phyloP scores from a whole-genome alignment of 2,888 invertebrate genomes.

The Caenorhabditis auriculariae region DNA sequence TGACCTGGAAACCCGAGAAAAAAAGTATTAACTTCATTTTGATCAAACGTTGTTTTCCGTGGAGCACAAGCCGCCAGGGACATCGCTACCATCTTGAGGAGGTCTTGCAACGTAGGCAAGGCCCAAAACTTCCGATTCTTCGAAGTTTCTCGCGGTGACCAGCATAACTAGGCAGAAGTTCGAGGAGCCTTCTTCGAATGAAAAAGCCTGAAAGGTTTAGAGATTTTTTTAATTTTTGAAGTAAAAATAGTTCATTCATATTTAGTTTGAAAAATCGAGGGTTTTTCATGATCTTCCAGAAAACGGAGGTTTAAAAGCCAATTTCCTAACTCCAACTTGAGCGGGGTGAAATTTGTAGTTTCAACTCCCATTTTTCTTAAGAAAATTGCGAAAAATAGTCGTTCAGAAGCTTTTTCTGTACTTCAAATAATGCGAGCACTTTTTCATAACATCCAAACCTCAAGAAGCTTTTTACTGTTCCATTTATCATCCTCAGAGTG shows the following conservation, averaged over 20 bases:
- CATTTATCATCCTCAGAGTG: constrained; percentile 5
- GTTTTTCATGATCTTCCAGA: no score
- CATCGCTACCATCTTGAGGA: constrained; percentile 9
- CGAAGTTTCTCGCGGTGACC: constrained; percentile 29
- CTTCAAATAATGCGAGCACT: no score
- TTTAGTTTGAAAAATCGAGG: neutral
- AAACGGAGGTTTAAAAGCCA: no score
- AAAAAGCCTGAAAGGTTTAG: constrained; percentile 20
- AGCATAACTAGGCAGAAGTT: constrained; percentile 35
- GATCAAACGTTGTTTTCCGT: constrained; percentile 5
- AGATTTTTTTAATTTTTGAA: neutral
- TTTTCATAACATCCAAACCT: no score
- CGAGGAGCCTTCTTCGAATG: constrained; percentile 20
- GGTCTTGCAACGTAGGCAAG: constrained; percentile 14
- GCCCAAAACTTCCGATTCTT: constrained; percentile 11
- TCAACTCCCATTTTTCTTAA: no score
- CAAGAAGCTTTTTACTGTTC: constrained; percentile 5
- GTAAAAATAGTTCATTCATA: neutral
- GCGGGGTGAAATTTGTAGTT: no score
- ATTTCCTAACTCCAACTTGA: no score
- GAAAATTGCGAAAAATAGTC: no score
- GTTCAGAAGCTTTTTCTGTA: no score
- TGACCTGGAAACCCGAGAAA: constrained; percentile 2
- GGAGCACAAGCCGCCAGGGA: constrained; percentile 19
- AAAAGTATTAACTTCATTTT: neutral